Percentiles rank a stretch among this genome's conserved stretches.
These are phyloP conservation scores for Karalla daura DNA, from an alignment of 2,797 vertebrate species.

Conservation along the genomic window DNA sequence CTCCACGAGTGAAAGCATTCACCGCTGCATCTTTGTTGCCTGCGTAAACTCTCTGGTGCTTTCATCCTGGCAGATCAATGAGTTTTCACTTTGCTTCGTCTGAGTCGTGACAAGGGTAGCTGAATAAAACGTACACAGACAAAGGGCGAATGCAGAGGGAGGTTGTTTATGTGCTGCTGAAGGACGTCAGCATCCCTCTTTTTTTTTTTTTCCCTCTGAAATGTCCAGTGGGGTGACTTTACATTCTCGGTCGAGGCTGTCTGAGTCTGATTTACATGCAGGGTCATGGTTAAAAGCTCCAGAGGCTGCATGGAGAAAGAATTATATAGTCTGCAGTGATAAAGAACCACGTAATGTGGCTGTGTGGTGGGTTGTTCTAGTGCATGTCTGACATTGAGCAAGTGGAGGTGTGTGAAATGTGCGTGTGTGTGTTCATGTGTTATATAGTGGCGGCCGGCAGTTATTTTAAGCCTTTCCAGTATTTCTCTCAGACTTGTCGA, in stretches of 20 bases:
- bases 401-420: neutral
- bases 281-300: neutral
- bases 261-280: neutral
- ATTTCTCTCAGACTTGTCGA: constrained; percentile 36
- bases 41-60: neutral
- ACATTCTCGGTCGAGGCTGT: neutral
- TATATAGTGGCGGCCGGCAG: neutral
- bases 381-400: neutral
- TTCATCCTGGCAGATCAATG: neutral
- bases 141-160: neutral
- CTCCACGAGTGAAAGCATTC: neutral
- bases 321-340: neutral
- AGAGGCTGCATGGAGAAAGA: constrained; percentile 8
- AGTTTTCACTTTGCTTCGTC: constrained; percentile 4
- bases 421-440: constrained; percentile 1
- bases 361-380: neutral
- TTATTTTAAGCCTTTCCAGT: constrained; percentile 40
- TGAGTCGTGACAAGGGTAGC: neutral
- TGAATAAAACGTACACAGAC: neutral
- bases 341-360: neutral
- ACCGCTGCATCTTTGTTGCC: neutral
- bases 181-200: neutral
- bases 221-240: neutral
- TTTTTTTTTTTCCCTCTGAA: neutral
- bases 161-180: neutral